phyloP scores from a whole-genome alignment of 2,113 vertebrate genomes.

The Numenius arquata region DNA sequence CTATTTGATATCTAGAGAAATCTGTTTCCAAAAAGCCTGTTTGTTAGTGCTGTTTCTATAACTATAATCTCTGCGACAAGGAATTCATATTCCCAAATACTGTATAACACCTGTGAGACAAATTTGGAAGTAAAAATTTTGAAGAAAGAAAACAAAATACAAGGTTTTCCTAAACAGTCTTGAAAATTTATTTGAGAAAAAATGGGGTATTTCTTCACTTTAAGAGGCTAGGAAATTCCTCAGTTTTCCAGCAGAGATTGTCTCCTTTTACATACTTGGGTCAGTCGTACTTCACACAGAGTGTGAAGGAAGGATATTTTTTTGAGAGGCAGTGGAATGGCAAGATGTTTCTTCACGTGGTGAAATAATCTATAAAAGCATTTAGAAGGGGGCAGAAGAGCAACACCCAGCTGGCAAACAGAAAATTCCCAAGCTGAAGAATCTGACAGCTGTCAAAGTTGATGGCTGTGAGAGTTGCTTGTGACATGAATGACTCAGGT shows the following conservation, averaged over 20 bases:
- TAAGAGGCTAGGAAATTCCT: neutral
- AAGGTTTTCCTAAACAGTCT: neutral
- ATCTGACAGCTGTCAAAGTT: neutral
- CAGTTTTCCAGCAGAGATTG: neutral
- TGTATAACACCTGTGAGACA: neutral
- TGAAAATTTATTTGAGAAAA: neutral
- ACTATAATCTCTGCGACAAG: neutral
- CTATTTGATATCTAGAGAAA: neutral
- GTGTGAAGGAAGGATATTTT: neutral
- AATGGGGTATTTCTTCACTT: neutral
- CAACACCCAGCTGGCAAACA: neutral
- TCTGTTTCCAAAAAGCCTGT: neutral
- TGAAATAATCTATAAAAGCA: neutral
- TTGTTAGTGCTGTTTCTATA: neutral
- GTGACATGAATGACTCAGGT: neutral
- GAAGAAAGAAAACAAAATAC: neutral
- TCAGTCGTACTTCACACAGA: neutral
- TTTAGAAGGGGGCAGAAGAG: neutral
- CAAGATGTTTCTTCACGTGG: neutral
- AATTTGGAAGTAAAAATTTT: neutral
- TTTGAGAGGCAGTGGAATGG: neutral
- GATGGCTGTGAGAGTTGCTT: neutral
- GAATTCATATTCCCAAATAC: neutral
- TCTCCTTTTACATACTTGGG: neutral
- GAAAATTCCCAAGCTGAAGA: neutral